Evolutionary conservation across 64 coral and sea anemone genomes (phyloP), one percentile per base, ranked within the genome.

Genomic region (Actinia equina): DNA sequence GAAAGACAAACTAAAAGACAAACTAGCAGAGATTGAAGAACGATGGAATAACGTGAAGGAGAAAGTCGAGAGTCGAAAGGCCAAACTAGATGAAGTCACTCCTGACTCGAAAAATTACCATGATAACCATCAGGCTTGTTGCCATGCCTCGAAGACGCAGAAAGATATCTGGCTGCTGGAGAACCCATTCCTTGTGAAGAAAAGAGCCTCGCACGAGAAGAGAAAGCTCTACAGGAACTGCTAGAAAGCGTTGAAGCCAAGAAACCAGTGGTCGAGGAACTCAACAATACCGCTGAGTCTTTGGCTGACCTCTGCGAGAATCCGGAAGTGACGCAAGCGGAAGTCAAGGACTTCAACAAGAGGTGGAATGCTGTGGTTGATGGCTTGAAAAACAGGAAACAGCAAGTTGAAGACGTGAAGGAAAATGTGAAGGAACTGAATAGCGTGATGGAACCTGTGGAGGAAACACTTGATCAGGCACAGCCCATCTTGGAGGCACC

Each of bases 291-390:
- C 44, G 86, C 91, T 37, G 13, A 86, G 41, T 52, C 83, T 0
- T 43, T 99, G 22, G 62, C 77, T 4, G 91, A 92, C 25, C 81
- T 95, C 0, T 94, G 93, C 41, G 97, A 99, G 17, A 93, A 99
- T 78, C 88, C 89, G 0, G 86, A 95, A 49, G 91, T 99, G 16
- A 89, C 89, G 17, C 79, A 99, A 86, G 93, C 97, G 11, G 97
- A 99, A 89, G 64, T 79, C 17, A 99, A 99, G 69, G 97, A 93
- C 58, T 53, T 95, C 7, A 95, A 95, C 44, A 92, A 95, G 61
- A 88, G 97, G 14, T 99, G 93, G 97, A 71, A 89, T 53, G 82
- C 89, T 3, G 17, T 99, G n/a, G 84, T 87, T 26, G 93, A 54
- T 7, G 91, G 91, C 26, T 71, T 99, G 64, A 87, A 82, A 16